phyloP scores from a whole-genome alignment of 1,140 invertebrate species.

The Brachionus paranguensis region DNA sequence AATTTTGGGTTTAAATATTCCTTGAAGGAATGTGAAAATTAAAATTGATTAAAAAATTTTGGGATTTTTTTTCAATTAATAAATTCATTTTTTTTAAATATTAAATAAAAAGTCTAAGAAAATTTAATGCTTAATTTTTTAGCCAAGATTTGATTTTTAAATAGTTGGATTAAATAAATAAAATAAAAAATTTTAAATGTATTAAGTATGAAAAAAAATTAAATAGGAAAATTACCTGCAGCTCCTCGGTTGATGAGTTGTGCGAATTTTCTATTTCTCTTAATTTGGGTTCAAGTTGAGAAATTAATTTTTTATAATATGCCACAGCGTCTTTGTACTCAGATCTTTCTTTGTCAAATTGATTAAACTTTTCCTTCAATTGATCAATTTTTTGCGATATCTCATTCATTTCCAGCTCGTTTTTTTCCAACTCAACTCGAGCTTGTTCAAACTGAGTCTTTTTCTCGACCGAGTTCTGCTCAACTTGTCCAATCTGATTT shows the following conservation, averaged over 20 bases:
- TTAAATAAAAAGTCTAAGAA: too few species aligned
- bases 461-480: conserved; percentile 39
- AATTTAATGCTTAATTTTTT: too few species aligned
- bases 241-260: conserved; percentile 31
- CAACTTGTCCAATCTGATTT: conserved; percentile 41
- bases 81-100: too few species aligned
- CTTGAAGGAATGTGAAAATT: too few species aligned
- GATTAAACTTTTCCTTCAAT: conserved; percentile 44
- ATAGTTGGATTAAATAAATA: not conserved
- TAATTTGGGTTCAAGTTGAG: conserved; percentile 15
- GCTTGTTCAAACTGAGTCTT: conserved; percentile 42
- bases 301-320: conserved; percentile 17
- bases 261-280: conserved; percentile 43
- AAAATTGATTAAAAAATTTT: too few species aligned
- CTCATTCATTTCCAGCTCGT: conserved; percentile 45
- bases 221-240: not conserved
- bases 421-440: conserved; percentile 42
- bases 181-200: not conserved
- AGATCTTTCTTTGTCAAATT: not conserved
- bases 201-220: not conserved
- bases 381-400: conserved; percentile 46
- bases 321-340: conserved; percentile 8
- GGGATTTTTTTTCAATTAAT: too few species aligned
- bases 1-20: too few species aligned
- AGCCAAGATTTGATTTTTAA: too few species aligned